Base-by-base conservation (phyloP, 2,797 vertebrate species). In the Cryptoblepharus egeriae region DNA sequence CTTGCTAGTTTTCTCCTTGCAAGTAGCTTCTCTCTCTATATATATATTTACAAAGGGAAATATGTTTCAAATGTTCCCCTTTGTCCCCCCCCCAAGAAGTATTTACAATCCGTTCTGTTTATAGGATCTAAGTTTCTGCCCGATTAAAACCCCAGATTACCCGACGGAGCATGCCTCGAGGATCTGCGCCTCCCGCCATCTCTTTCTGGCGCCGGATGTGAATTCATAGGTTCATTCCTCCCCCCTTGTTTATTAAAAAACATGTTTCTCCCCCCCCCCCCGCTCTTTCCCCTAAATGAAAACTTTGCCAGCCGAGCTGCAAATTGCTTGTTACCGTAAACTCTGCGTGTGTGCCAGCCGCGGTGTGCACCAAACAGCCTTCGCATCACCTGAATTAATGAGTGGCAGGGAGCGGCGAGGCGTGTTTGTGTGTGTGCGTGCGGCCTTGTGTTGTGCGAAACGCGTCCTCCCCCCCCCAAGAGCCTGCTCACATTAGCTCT, bases 301-400 rank as follows among this genome's bases (percentile, higher is more conserved):
- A 85, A 85, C 84, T 74, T 74, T 75, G 55, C 78, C 42, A 61
- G 58, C 60, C 1, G 67, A 86, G 71, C 82, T 80, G 88, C 45
- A 88, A 85, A 84, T 87, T 75, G 85, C 91, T 90, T 70, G 81
- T 90, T 90, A 90, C 83, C 55, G 20, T 71, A 73, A 72, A 67
- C 24, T 74, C 85, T 76, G 88, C 71, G 2, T 49, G 60, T 35
- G 0, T 8, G 20, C 86, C 83, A 71, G 15, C 1, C 32, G 16
- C 35, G 24, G 72, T 6, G 5, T 10, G 39, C 9, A 32, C 74
- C 1, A 28, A 84, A 75, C 61, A 52, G 15, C 74, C 45, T 35
- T 76, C 16, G 7, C 28, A 1, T 79, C 86, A 88, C 88, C 88
- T 85, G 89, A 13, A 1, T 76, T 8, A 49, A 75, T 67, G 35